phyloP scores from a whole-genome alignment of 2,888 invertebrate species.

The Sminthurinus aureus region DNA sequence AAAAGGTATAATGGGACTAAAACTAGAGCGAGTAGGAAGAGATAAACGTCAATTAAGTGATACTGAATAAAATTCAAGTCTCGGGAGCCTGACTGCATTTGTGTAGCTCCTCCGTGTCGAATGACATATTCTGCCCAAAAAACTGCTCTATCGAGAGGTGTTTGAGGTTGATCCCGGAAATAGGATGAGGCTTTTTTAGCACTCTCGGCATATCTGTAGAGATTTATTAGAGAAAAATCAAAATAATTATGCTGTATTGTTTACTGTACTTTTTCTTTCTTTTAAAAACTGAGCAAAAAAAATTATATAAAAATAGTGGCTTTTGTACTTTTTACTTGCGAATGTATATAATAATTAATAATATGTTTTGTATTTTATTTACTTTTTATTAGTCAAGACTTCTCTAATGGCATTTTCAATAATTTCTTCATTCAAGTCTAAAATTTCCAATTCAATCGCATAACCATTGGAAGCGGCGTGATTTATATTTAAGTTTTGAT shows the following conservation, averaged over 20 bases:
- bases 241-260: conserved; percentile 15
- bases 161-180: conserved; percentile 7
- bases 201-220: neutral
- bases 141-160: neutral
- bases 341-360: neutral
- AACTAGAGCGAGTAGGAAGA: neutral
- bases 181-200: neutral
- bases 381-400: neutral
- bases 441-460: neutral
- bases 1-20: neutral
- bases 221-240: neutral
- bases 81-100: neutral
- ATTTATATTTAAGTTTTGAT: neutral
- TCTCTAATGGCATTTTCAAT: neutral
- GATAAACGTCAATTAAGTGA: neutral
- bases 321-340: neutral
- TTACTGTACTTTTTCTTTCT: no score
- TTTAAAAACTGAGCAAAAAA: no score
- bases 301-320: no score
- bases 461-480: neutral
- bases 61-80: neutral
- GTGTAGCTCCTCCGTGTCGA: neutral
- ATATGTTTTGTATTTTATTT: neutral
- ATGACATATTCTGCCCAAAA: conserved; percentile 18
- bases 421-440: neutral